Evolutionary conservation across 1,140 invertebrate species (phyloP).

Genomic region (Macrostomum lignano): DNA sequence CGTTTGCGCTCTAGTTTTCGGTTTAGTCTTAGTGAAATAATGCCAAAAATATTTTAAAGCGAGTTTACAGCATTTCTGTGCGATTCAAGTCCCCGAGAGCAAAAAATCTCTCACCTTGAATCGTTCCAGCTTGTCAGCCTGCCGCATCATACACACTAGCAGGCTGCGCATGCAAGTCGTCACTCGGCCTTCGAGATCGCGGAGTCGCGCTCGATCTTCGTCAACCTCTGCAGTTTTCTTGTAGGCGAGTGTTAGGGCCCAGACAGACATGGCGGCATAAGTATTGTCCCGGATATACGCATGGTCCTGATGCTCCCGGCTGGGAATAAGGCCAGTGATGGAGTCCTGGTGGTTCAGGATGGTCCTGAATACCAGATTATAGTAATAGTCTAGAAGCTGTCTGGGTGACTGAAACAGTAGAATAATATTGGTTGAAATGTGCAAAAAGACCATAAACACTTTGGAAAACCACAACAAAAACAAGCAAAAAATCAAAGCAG

Average conservation of each 20-base stretch:
- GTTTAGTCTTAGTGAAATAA: no score
- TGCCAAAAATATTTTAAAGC: no score
- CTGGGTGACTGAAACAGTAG: no score
- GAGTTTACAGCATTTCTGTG: no score
- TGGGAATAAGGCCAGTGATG: conserved; percentile 6
- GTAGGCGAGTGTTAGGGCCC: conserved; percentile 88
- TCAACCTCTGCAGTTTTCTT: conserved; percentile 86
- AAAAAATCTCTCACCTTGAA: conserved; percentile 89
- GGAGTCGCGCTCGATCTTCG: conserved; percentile 84
- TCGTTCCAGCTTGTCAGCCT: conserved; percentile 78
- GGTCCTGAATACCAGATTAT: no score
- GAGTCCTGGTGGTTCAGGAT: conserved; percentile 1
- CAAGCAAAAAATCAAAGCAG: no score
- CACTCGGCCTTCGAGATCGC: conserved; percentile 65
- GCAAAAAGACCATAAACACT: no score
- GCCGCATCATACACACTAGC: conserved; percentile 86
- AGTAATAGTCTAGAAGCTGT: no score
- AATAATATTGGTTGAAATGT: no score
- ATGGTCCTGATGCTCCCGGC: conserved; percentile 30
- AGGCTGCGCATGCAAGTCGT: conserved; percentile 47
- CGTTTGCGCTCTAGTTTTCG: no score
- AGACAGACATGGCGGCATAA: conserved; percentile 78
- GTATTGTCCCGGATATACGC: conserved; percentile 96
- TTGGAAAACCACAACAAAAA: no score
- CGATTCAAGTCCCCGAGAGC: no score